phyloP scores from a whole-genome alignment of 2,888 invertebrate species.

The Parnassius glacialis region DNA sequence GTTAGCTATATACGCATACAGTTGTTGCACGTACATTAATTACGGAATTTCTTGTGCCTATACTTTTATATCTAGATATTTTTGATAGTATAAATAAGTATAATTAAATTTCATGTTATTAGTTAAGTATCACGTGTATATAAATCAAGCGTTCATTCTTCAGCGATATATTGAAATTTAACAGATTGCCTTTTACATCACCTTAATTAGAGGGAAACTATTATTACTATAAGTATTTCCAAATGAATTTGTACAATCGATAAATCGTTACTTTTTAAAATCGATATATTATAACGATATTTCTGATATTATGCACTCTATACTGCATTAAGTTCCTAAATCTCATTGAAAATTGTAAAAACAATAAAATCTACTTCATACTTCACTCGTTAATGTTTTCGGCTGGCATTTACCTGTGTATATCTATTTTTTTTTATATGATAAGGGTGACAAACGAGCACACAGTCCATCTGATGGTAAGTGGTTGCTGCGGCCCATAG shows the following conservation, averaged over 20 bases:
- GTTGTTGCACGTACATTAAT: constrained; percentile 58
- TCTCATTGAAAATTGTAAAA: no score
- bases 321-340: no score
- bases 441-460: no score
- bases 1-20: constrained; percentile 43
- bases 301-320: no score
- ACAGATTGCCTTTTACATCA: constrained; percentile 24
- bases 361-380: no score
- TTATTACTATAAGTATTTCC: not conserved
- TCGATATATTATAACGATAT: not conserved
- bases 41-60: constrained; percentile 77
- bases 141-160: constrained; percentile 39
- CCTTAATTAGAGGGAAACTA: constrained; percentile 9
- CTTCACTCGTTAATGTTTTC: no score
- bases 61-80: constrained; percentile 70
- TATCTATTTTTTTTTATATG: no score
- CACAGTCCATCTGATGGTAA: no score
- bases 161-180: constrained; percentile 30
- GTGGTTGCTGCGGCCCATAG: no score
- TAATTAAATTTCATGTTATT: constrained; percentile 34
- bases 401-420: no score
- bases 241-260: constrained; percentile 24
- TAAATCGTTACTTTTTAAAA: not conserved
- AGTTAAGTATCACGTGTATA: constrained; percentile 47
- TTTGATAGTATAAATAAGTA: constrained; percentile 53